A percentile compares a stretch with the other conserved stretches of the same genome.
These are phyloP conservation scores for Cremastinae sp. DNA, from an alignment of 2,888 invertebrate genomes.

Conservation along the genomic window DNA sequence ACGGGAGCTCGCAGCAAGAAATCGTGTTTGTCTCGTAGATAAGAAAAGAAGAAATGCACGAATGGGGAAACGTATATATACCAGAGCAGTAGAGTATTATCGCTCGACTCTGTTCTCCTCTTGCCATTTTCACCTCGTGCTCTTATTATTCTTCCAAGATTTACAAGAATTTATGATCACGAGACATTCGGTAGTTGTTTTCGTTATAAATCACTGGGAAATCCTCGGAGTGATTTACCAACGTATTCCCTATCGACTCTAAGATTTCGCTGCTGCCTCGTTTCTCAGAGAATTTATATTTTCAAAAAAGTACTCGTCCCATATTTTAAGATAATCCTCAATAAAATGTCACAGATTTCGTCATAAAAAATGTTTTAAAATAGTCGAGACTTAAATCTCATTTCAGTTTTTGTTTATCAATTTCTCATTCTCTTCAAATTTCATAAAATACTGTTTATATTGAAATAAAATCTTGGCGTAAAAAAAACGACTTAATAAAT, in stretches of 20 bases:
- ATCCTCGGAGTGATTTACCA: constrained; percentile 14
- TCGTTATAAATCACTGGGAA: constrained; percentile 39
- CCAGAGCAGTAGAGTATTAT: constrained; percentile 16
- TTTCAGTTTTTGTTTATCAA: no score
- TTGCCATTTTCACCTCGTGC: constrained; percentile 26
- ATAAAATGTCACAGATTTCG: no score
- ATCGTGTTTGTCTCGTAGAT: constrained; percentile 49
- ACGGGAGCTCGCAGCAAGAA: background rate
- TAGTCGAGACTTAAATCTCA: no score
- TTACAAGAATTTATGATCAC: constrained; percentile 43
- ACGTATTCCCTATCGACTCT: background rate
- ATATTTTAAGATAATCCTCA: no score
- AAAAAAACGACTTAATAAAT: constrained; percentile 4
- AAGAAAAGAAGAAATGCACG: constrained; percentile 32
- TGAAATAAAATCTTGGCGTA: no score
- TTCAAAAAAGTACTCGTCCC: no score
- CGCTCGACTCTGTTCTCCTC: background rate
- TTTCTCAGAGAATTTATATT: no score
- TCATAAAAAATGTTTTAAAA: no score
- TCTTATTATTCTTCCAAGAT: constrained; percentile 45
- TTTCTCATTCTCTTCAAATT: no score
- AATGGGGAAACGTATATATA: constrained; percentile 6
- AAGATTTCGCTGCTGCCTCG: no score
- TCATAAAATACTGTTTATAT: no score
- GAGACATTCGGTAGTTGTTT: constrained; percentile 36